Conservation (phyloP, 2,113 vertebrate genomes). For the Limnothrissa miodon region DNA sequence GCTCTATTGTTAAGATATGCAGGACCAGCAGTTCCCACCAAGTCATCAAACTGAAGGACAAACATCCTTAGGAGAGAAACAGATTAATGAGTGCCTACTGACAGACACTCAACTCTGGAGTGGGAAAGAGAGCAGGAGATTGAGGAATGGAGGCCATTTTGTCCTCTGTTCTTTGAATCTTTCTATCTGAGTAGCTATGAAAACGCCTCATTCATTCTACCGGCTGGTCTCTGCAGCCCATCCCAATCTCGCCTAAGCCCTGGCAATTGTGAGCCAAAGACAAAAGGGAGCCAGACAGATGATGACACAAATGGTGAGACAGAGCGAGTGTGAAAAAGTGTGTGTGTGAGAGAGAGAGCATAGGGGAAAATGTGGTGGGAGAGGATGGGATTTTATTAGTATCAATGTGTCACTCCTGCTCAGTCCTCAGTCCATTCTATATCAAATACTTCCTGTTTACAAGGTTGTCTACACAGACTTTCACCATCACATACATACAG, state of each 20-base stretch:
- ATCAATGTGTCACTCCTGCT: no score
- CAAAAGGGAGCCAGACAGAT: not conserved
- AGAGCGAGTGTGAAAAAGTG: slow-evolving; percentile 31
- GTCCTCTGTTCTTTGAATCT: not conserved
- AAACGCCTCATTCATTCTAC: not conserved
- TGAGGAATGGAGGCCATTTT: not conserved
- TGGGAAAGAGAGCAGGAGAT: not conserved
- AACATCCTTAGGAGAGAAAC: not conserved
- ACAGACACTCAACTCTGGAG: not conserved
- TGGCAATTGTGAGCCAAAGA: not conserved
- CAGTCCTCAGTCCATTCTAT: no score
- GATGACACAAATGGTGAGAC: slow-evolving; percentile 25
- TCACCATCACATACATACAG: no score
- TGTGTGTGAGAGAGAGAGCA: slow-evolving; percentile 21
- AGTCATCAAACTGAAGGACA: not conserved
- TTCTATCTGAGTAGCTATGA: not conserved
- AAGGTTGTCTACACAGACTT: no score
- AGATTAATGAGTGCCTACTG: not conserved
- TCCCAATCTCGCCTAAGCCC: not conserved
- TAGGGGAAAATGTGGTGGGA: no score
- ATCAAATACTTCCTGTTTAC: no score
- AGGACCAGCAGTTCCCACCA: not conserved
- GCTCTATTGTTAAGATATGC: not conserved
- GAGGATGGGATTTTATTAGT: no score
- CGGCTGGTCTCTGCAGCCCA: not conserved